Evolutionary conservation across 2,113 vertebrate species (phyloP).

Genomic region (Trogon melanurus): DNA sequence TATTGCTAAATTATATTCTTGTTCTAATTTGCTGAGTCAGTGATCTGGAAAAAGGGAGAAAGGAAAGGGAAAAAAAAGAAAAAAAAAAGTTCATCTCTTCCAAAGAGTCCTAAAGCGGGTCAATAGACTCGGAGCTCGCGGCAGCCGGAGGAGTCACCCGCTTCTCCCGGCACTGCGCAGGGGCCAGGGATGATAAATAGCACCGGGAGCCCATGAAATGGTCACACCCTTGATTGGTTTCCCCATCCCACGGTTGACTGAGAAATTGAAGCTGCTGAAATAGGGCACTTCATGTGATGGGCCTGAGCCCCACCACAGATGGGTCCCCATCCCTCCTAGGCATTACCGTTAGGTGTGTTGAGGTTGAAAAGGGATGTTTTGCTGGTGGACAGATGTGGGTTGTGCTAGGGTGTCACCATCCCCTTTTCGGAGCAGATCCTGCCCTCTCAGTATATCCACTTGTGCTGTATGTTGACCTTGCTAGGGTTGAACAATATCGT

Average conservation of each 20-base stretch:
- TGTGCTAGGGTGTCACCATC: not conserved
- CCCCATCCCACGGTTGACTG: rapidly evolving
- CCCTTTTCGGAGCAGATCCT: not conserved
- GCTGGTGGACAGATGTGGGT: not conserved
- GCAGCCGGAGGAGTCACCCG: not conserved
- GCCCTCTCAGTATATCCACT: not conserved
- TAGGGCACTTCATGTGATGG: not conserved
- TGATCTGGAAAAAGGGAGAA: conserved; percentile 74
- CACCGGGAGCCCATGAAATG: not conserved
- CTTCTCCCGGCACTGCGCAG: rapidly evolving
- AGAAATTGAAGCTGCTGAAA: not conserved
- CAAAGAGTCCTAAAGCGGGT: conserved; percentile 65
- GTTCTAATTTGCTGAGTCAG: conserved; percentile 76
- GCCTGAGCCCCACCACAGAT: not conserved
- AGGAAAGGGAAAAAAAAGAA: not conserved
- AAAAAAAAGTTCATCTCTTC: conserved; percentile 63
- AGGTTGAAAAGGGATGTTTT: not conserved
- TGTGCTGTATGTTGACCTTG: rapidly evolving
- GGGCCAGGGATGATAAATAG: not conserved
- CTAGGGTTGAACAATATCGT: not conserved
- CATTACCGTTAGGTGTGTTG: rapidly evolving
- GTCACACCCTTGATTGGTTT: not conserved
- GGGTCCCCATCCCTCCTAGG: not conserved
- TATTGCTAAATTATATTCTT: conserved; percentile 76
- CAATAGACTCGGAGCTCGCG: not conserved